A percentile compares a stretch with the other conserved stretches of the same genome.
phyloP scores from a whole-genome alignment of 2,113 vertebrate species.

The Parus major region DNA sequence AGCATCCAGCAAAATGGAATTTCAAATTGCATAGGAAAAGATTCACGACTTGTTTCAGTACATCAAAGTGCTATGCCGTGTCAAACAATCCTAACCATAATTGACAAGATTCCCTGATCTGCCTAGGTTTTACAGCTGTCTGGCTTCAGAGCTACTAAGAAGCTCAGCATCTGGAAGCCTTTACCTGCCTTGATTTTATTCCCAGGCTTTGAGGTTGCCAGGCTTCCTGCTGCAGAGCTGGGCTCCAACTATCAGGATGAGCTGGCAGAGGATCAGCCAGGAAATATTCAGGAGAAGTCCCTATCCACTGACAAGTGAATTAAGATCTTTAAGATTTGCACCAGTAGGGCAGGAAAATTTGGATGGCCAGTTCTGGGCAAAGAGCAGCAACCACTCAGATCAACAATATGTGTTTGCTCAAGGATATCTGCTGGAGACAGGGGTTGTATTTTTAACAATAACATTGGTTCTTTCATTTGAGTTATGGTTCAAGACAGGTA shows the following conservation, averaged over 20 bases:
- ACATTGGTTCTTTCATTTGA: neutral
- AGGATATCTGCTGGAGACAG: neutral
- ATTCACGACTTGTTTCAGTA: neutral
- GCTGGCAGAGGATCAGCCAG: neutral
- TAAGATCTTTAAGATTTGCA: neutral
- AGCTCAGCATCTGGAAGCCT: conserved; percentile 37
- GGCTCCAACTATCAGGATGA: accelerated
- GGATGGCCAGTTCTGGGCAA: neutral
- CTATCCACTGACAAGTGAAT: neutral
- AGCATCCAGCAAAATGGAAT: neutral
- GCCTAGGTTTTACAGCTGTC: neutral
- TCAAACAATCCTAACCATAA: neutral
- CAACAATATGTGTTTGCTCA: neutral
- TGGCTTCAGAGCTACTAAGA: neutral
- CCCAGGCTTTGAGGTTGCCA: conserved; percentile 15
- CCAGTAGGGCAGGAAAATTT: neutral
- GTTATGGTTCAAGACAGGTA: neutral
- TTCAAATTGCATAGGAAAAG: neutral
- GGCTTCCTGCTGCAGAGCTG: neutral
- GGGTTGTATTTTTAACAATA: neutral
- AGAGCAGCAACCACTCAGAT: neutral
- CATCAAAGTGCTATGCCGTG: neutral
- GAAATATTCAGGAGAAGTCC: neutral
- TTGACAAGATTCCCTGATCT: neutral
- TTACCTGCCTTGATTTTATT: conserved; percentile 46